These are phyloP conservation scores for Thripadectes ignobilis DNA, from an alignment of 2,797 vertebrate species.

Conservation along the genomic window DNA sequence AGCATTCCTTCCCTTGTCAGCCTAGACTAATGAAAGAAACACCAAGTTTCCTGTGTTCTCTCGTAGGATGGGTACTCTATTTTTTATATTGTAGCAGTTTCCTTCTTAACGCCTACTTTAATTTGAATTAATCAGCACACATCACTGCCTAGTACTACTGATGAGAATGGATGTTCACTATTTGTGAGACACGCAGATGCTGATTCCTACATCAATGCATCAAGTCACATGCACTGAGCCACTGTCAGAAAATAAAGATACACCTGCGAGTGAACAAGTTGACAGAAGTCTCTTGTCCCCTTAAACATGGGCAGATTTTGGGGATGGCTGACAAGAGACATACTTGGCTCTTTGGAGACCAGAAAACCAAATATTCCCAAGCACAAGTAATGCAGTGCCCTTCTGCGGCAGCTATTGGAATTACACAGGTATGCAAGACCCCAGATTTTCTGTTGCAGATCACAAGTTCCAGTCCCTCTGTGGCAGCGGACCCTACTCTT, in stretches of 20 bases:
- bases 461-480: background rate
- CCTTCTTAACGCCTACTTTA: background rate
- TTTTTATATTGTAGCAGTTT: background rate
- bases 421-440: background rate
- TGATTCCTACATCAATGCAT: background rate
- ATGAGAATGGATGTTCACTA: background rate
- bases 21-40: background rate
- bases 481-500: background rate
- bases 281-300: background rate
- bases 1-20: background rate
- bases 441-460: background rate
- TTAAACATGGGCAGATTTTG: background rate
- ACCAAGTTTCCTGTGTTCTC: background rate
- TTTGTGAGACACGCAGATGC: background rate
- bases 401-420: conserved; percentile 18
- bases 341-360: background rate
- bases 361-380: conserved; percentile 2
- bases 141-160: background rate
- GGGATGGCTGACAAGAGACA: background rate
- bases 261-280: background rate
- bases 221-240: background rate
- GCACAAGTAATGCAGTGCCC: background rate
- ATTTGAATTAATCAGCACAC: background rate
- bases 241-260: conserved; percentile 1
- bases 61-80: background rate